Base-by-base conservation (phyloP, 2,797 vertebrate genomes). In the Coregonus ussuriensis region DNA sequence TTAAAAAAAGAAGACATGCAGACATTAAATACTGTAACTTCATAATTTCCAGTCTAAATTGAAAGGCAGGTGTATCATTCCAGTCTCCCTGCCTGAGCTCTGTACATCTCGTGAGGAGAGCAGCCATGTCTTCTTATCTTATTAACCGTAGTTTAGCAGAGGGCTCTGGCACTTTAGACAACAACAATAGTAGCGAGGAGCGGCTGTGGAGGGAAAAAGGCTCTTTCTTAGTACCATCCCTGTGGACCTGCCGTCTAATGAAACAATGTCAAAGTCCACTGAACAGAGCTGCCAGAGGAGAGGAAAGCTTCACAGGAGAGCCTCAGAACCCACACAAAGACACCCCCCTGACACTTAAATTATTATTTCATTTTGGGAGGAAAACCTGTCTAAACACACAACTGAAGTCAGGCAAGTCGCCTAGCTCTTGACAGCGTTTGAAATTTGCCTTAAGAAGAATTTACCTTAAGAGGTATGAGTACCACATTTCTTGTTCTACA, bases 191-290 rank as follows among this genome's bases (percentile, higher is more conserved):
- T 25, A 56, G 16, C 68, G 37, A 41, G 37, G 72, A 71, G 62
- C 83, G 81, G 47, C 35, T 41, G 6, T 41, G 56, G 81, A 82
- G 84, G 25, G 77, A 88, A 88, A 80, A 79, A 84, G 77, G 47
- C 81, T 77, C 82, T 75, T 77, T 79, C 82, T 88, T 79, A 69
- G 79, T 67, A 21, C 76, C 81, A 84, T 79, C 90, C 87, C 88
- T 29, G 79, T 86, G 85, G 90, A 91, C 81, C 79, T 87, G 83
- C 81, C 41, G 79, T 47, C 41, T 13, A 47, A 47, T 47, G 41
- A 11, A 47, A 92, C 85, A 81, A 84, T 88, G 90, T 90, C 90
- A 93, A 75, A 90, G 90, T 91, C 91, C 89, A 91, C 82, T 88
- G 89, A 91, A 83, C 81, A 85, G 84, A 91, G 82, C 87, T 87